A percentile compares a stretch with the other conserved stretches of the same genome.
phyloP scores from a whole-genome alignment of 2,113 vertebrate genomes.

The Trematomus loennbergii region DNA sequence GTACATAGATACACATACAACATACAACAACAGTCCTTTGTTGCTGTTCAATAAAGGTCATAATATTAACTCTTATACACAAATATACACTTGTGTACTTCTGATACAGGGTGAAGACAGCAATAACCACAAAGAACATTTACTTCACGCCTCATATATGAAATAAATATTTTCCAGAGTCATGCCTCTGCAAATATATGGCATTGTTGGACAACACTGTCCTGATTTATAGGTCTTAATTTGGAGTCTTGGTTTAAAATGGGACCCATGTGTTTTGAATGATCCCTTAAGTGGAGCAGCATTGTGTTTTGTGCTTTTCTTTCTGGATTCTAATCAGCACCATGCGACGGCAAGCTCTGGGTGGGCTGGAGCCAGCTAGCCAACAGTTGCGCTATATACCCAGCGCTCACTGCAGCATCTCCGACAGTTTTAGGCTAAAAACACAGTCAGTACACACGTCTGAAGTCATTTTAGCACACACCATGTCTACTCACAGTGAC shows the following conservation, averaged over 20 bases:
- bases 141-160: conserved; percentile 76
- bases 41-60: conserved; percentile 82
- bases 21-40: conserved; percentile 83
- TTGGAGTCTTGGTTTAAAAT: conserved; percentile 61
- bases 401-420: conserved; percentile 35
- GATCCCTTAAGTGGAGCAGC: conserved; percentile 70
- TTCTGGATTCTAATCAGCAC: conserved; percentile 74
- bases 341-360: conserved; percentile 69
- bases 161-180: conserved; percentile 80
- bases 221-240: conserved; percentile 71
- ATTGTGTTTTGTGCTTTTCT: conserved; percentile 55
- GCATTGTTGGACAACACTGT: conserved; percentile 64
- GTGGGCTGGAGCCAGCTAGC: conserved; percentile 57
- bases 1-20: conserved; percentile 87
- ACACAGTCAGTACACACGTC: conserved; percentile 36
- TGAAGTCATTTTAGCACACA: conserved; percentile 68
- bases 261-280: conserved; percentile 74
- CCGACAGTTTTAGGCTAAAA: conserved; percentile 58
- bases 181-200: conserved; percentile 68
- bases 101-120: conserved; percentile 80
- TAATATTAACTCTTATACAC: conserved; percentile 89
- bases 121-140: conserved; percentile 70
- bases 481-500: conserved; percentile 62
- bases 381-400: conserved; percentile 37
- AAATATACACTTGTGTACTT: conserved; percentile 88